phyloP scores from a whole-genome alignment of 2,888 invertebrate species.

The Lithophane ornitopus region DNA sequence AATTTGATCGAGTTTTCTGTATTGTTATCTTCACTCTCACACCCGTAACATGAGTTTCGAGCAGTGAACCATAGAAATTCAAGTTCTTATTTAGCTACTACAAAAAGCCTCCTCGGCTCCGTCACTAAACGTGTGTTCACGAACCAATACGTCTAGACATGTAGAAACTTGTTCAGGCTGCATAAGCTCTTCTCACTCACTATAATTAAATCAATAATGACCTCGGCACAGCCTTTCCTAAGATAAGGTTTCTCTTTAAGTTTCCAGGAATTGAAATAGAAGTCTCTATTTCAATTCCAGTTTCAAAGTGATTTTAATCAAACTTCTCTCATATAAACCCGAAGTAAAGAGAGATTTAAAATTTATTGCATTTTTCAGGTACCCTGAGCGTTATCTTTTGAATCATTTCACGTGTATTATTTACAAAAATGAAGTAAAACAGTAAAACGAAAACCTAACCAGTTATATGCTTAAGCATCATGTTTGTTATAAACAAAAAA shows the following conservation, averaged over 20 bases:
- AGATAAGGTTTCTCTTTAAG: not conserved
- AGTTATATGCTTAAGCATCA: conserved; percentile 53
- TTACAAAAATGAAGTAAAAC: conserved; percentile 54
- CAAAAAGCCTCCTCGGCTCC: conserved; percentile 12
- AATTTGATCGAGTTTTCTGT: no score
- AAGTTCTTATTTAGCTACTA: not conserved
- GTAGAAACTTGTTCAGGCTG: conserved; percentile 50
- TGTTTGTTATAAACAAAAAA: conserved; percentile 69
- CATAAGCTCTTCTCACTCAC: conserved; percentile 1
- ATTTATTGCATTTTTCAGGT: conserved; percentile 12
- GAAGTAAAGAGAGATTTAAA: conserved; percentile 7
- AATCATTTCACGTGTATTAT: conserved; percentile 48
- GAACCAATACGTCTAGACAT: conserved; percentile 42
- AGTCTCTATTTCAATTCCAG: not conserved
- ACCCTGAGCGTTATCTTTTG: conserved; percentile 25
- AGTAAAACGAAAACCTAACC: conserved; percentile 53
- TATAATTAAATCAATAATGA: conserved; percentile 19
- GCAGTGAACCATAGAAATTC: not conserved
- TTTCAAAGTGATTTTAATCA: not conserved
- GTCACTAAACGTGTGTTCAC: conserved; percentile 17
- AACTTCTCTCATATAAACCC: not conserved
- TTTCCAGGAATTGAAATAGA: not conserved
- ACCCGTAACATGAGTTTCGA: not conserved
- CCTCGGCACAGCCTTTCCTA: conserved; percentile 1
- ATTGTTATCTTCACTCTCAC: not conserved